Evolutionary conservation across 2,113 vertebrate genomes (phyloP).

Genomic region (Notarius lentiginosus): DNA sequence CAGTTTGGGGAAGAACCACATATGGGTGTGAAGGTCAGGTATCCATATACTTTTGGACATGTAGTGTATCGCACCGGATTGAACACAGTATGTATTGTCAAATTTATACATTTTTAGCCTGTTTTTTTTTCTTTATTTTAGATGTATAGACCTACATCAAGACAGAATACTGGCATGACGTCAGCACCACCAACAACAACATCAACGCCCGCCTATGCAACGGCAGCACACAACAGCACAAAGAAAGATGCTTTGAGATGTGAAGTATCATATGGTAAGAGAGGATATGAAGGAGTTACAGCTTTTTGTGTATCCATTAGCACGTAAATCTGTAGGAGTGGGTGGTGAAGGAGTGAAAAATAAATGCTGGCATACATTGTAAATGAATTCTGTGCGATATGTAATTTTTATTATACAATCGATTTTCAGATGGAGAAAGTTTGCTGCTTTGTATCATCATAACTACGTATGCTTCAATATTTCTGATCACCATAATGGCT

Average conservation of each 20-base stretch:
- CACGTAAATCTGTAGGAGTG: background rate
- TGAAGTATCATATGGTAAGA: background rate
- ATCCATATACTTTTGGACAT: too few relatives aligned
- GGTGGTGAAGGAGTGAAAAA: background rate
- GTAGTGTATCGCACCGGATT: background rate
- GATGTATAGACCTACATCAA: background rate
- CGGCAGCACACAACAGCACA: background rate
- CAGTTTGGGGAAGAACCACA: too few relatives aligned
- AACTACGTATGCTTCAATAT: background rate
- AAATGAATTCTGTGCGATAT: background rate
- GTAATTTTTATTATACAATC: background rate
- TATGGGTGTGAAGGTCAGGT: too few relatives aligned
- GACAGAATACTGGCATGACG: background rate
- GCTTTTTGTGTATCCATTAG: background rate
- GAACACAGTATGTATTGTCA: background rate
- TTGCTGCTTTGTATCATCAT: conserved; percentile 20
- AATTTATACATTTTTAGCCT: background rate
- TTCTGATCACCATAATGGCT: conserved; percentile 26
- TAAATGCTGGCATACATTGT: background rate
- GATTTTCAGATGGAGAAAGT: background rate
- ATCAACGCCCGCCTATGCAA: background rate
- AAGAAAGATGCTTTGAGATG: background rate
- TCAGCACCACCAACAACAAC: background rate
- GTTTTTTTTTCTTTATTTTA: background rate
- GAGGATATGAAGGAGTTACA: background rate